These are phyloP conservation scores for Odocoileus virginianus DNA, from an alignment of 2,113 vertebrate species.

Conservation along the genomic window DNA sequence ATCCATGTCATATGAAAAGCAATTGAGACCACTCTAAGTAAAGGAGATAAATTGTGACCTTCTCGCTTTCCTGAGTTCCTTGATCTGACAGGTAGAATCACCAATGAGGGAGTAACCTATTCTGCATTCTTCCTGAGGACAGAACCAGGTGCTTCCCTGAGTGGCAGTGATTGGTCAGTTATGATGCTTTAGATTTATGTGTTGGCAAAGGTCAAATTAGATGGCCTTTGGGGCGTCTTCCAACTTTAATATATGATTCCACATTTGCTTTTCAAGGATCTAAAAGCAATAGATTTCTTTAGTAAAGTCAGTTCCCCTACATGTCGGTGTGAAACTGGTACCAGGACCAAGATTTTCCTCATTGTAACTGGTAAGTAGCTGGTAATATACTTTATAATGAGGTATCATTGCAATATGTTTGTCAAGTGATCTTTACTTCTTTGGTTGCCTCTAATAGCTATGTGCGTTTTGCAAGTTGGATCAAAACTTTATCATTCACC, in stretches of 20 bases:
- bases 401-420: not conserved
- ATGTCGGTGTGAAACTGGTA: not conserved
- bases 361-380: not conserved
- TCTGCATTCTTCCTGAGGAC: not conserved
- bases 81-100: not conserved
- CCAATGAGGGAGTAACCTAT: not conserved
- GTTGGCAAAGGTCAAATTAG: not conserved
- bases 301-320: not conserved
- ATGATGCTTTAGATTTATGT: not conserved
- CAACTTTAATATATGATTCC: not conserved
- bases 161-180: not conserved
- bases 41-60: not conserved
- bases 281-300: not conserved
- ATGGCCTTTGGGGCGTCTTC: not conserved
- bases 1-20: not conserved
- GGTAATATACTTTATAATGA: not conserved
- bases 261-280: not conserved
- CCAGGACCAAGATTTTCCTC: not conserved
- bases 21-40: not conserved
- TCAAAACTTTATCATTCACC: not conserved
- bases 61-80: not conserved
- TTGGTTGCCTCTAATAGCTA: not conserved
- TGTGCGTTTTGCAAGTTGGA: not conserved
- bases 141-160: not conserved
- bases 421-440: not conserved